These are phyloP conservation scores for Delphinus delphis DNA, from an alignment of 2,113 vertebrate species.

Conservation along the genomic window DNA sequence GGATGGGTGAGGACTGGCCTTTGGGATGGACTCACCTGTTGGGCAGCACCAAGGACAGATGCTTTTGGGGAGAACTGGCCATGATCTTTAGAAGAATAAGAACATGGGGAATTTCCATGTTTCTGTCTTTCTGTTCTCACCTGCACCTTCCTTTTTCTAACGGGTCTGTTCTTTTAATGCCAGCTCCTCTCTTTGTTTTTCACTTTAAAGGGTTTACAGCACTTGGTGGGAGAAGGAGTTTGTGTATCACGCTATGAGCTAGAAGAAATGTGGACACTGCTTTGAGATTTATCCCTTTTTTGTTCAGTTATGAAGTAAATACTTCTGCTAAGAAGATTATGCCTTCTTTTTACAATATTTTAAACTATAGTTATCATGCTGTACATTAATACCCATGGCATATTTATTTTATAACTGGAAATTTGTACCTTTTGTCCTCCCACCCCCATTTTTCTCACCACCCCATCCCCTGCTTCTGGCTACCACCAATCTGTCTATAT, in stretches of 20 bases:
- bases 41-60: neutral
- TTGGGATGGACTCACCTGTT: neutral
- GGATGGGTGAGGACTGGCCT: neutral
- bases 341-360: neutral
- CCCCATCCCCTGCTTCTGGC: neutral
- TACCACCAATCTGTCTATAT: neutral
- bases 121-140: neutral
- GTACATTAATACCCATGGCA: neutral
- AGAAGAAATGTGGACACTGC: neutral
- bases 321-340: neutral
- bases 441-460: neutral
- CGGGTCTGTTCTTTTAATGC: neutral
- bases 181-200: neutral
- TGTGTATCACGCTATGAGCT: neutral
- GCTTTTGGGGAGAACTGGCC: neutral
- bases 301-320: neutral
- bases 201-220: neutral
- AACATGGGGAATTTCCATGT: neutral
- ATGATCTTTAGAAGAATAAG: neutral
- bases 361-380: neutral
- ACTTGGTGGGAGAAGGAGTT: neutral
- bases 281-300: neutral
- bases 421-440: neutral
- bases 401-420: neutral
- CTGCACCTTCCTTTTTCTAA: neutral